phyloP scores from a whole-genome alignment of 2,113 vertebrate species.

The Panthera tigris region DNA sequence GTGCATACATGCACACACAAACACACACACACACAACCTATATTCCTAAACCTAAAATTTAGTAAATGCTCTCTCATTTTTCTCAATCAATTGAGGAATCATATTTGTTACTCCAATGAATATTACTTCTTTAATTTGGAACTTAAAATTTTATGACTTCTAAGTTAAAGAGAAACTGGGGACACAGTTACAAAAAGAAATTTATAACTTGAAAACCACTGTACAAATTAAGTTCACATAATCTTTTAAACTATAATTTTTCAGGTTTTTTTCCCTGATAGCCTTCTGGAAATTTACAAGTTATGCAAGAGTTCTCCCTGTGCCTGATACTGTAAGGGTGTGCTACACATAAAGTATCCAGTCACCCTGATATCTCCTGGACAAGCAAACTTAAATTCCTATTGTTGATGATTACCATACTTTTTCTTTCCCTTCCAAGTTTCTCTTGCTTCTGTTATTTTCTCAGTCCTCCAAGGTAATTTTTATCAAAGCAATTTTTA shows the following conservation, averaged over 20 bases:
- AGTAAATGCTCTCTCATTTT: background rate
- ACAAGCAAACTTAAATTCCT: background rate
- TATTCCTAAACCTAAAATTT: background rate
- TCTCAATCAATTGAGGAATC: background rate
- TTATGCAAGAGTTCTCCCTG: background rate
- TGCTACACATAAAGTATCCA: background rate
- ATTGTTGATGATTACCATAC: background rate
- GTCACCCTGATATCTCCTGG: background rate
- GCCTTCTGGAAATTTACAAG: background rate
- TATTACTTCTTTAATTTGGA: conserved; percentile 6
- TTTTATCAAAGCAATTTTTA: background rate
- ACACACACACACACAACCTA: background rate
- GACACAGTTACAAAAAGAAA: background rate
- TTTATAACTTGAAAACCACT: background rate
- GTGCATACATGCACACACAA: rapidly evolving
- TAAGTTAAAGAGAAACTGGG: background rate
- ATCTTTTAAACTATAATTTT: conserved; percentile 6
- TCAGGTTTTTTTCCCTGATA: background rate
- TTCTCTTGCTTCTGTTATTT: background rate
- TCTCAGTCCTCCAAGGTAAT: background rate
- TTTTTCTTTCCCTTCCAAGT: background rate
- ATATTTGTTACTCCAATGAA: conserved; percentile 6
- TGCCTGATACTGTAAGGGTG: background rate
- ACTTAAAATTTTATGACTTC: background rate
- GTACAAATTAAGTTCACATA: background rate